Percentiles rank a stretch among this genome's conserved stretches.
These are phyloP conservation scores for Ascidia mentula DNA, from an alignment of 23 tunicate genomes.

Conservation along the genomic window DNA sequence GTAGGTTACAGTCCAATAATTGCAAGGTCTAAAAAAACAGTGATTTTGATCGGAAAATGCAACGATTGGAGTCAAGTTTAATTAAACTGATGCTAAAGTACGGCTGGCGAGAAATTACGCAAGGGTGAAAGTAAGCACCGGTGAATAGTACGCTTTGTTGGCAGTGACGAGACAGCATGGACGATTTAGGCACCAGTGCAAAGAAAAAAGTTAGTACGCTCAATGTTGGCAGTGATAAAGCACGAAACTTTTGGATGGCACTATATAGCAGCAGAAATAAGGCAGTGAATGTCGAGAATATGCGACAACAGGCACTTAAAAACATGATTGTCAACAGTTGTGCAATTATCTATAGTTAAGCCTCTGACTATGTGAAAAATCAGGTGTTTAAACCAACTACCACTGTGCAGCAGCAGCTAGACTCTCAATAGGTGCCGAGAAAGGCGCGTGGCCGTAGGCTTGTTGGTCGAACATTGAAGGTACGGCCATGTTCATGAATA, in stretches of 20 bases:
- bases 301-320: neutral
- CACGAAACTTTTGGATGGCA: neutral
- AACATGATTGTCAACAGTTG: neutral
- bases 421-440: neutral
- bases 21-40: no score
- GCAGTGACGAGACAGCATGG: neutral
- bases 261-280: neutral
- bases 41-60: no score
- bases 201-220: constrained; percentile 9
- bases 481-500: neutral
- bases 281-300: neutral
- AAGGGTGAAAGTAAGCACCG: no score
- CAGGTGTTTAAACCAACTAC: neutral
- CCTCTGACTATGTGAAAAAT: no score
- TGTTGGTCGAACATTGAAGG: neutral
- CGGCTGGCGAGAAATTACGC: no score
- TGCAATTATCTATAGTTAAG: no score
- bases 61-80: no score
- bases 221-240: constrained; percentile 2
- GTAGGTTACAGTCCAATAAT: no score
- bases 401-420: constrained; percentile 2
- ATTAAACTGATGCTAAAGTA: no score
- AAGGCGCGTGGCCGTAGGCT: neutral
- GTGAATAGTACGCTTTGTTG: neutral
- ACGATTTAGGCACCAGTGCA: constrained; percentile 7